Base-by-base conservation (phyloP, 1,140 invertebrate species). In the Bactericera cockerelli region DNA sequence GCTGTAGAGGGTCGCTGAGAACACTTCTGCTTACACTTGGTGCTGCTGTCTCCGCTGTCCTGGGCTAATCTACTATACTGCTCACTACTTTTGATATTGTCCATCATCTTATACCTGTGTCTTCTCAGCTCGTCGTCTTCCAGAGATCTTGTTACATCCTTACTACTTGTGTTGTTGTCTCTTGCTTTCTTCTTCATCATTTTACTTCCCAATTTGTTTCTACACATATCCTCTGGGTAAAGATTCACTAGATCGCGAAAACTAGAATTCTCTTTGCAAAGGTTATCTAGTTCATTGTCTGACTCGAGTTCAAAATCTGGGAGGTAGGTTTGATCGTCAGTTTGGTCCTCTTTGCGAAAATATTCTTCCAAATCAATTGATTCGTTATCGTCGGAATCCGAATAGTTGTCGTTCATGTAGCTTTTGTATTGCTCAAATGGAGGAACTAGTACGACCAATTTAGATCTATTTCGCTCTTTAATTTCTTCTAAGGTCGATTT, bases 381-480 rank as follows among this genome's bases (percentile, higher is more conserved):
- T 49, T 49, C 42, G 28, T 31, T 31, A 22, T 49, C 42, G 19
- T 49, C 42, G n/a, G 42, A 49, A 19, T 49, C 42, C 4, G 42
- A 49, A 49, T 49, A 49, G 42, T 49, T 49, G n/a, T 49, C 42
- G 42, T 49, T 49, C 42, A 49, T 49, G 22, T 49, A 49, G 22
- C 42, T 49, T n/a, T 49, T 49, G 42, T 49, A 49, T 49, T 49
- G 42, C 22, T 49, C 42, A 49, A 49, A 49, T 22, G 42, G 42
- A 6, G 42, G 42, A 6, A 49, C 42, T 16, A 49, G n/a, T 16
- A 49, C 42, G 22, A 49, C 42, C n/a, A 49, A 49, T 16, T 49
- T 49, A 8, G 42, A 49, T 49, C 42, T 4, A 16, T 49, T 49
- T 10, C 42, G 42, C 19, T 49, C 42, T n/a, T 49, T 49, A 8